Base-by-base conservation (phyloP, 2,888 invertebrate genomes). In the Trissoscelio sp. region DNA sequence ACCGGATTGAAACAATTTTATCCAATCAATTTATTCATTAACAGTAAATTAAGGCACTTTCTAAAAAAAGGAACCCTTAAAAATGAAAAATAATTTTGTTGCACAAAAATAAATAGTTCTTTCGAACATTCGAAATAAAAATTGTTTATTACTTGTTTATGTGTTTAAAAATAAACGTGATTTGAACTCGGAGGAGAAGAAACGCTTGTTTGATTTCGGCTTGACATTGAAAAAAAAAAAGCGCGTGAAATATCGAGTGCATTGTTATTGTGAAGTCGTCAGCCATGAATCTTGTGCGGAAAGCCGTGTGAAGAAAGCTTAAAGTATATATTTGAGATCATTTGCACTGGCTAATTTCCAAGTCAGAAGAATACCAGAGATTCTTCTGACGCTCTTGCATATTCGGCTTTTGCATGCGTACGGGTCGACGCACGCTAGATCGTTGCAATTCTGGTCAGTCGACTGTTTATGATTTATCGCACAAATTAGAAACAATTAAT, bases 261-360 rank as follows among this genome's bases (percentile, higher is more conserved):
- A 39, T 60, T 51, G 39, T 74, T 55, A 64, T 74, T 64, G 73
- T 46, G 46, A 31, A 55, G 62, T 55, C 44, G 55, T 64, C 18
- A 55, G 7, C 53, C 64, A 57, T 64, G 51, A 64, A 74, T 64
- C 64, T 66, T 51, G 73, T 46, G 46, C 67, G 34, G 67, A 60
- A 67, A 79, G 58, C 31, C 55, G 75, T 83, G 83, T 82, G 84
- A 85, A 74, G 57, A 55, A 70, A 80, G 72, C 83, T 81, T 84
- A 84, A 85, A 77, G 82, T 82, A 75, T 74, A 80, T 75, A 80
- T 80, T 80, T 55, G 74, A 58, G 57, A 75, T 74, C 64, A 80
- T 75, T 75, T 75, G 75, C 70, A 70, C 75, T 72, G 75, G 75
- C 75, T 75, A 75, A 70, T 75, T 70, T 75, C 80, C 70, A 75